phyloP scores from a whole-genome alignment of 2,797 vertebrate species.

The Melanotaenia parkinsoni region DNA sequence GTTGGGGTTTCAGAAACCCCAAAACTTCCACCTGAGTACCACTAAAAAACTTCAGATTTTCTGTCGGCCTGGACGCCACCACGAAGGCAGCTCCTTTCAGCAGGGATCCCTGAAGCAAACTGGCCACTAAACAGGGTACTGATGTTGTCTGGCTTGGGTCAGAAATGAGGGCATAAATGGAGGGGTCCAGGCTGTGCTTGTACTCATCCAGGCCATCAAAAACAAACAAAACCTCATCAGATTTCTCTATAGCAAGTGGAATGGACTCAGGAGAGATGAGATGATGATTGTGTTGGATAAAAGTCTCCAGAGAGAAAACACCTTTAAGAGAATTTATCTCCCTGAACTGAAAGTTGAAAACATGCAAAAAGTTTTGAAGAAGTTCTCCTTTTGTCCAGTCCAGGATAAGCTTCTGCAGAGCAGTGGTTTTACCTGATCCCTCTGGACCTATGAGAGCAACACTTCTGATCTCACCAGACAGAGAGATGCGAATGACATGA shows the following conservation, averaged over 20 bases:
- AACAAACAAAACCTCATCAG: conserved; percentile 75
- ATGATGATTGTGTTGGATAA: conserved; percentile 57
- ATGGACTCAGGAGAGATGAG: conserved; percentile 44
- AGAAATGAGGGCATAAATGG: conserved; percentile 38
- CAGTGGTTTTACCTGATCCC: conserved; percentile 82
- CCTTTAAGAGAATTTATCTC: conserved; percentile 50
- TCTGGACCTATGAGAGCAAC: conserved; percentile 74
- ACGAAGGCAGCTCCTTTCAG: conserved; percentile 76
- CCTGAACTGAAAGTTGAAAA: conserved; percentile 73
- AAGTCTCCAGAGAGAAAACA: conserved; percentile 62
- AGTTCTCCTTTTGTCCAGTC: conserved; percentile 72
- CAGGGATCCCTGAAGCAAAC: conserved; percentile 76
- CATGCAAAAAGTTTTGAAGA: conserved; percentile 70
- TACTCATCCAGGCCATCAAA: conserved; percentile 80
- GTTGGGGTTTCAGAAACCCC: conserved; percentile 80
- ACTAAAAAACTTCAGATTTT: conserved; percentile 26
- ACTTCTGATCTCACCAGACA: conserved; percentile 32
- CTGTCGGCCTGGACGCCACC: conserved; percentile 63
- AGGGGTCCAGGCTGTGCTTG: conserved; percentile 54
- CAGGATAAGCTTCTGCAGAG: conserved; percentile 75
- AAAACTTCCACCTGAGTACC: conserved; percentile 57
- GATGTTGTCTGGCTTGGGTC: conserved; percentile 48
- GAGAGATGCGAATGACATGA: conserved; percentile 42
- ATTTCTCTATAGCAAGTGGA: conserved; percentile 50
- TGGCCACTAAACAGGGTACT: conserved; percentile 65